A percentile compares a stretch with the other conserved stretches of the same genome.
These are phyloP conservation scores for Scartelaos histophorus DNA, from an alignment of 2,113 vertebrate species.

Conservation along the genomic window DNA sequence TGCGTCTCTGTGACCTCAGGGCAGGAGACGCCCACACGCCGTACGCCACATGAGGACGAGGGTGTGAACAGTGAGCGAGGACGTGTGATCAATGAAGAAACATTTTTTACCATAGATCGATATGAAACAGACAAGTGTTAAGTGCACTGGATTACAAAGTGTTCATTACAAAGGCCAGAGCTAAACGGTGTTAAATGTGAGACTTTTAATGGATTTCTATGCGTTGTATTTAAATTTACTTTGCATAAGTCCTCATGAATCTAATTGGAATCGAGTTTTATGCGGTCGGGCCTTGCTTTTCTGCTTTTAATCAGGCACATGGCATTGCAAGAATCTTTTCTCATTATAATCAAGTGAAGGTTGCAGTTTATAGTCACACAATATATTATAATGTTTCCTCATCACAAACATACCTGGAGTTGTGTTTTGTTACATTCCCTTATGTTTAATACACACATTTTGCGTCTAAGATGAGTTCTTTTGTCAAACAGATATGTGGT, in stretches of 20 bases:
- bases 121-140: neutral
- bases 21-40: slow-evolving; percentile 21
- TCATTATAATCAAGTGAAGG: neutral
- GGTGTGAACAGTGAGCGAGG: neutral
- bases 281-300: neutral
- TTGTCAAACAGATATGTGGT: too few relatives aligned
- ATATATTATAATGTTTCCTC: too few relatives aligned
- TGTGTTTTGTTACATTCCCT: too few relatives aligned
- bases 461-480: too few relatives aligned
- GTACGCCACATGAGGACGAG: neutral
- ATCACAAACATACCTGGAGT: too few relatives aligned
- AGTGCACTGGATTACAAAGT: neutral
- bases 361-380: neutral
- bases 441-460: too few relatives aligned
- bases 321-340: neutral
- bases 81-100: neutral
- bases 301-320: neutral
- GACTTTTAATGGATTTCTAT: neutral
- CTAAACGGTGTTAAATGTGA: neutral
- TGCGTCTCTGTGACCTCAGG: slow-evolving; percentile 14
- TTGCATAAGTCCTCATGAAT: too few relatives aligned
- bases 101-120: neutral
- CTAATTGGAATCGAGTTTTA: too few relatives aligned
- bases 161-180: neutral
- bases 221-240: too few relatives aligned